Evolutionary conservation across 2,888 invertebrate species (phyloP), one percentile per base, ranked within the genome.

Genomic region (Drosophila fulvimacula): DNA sequence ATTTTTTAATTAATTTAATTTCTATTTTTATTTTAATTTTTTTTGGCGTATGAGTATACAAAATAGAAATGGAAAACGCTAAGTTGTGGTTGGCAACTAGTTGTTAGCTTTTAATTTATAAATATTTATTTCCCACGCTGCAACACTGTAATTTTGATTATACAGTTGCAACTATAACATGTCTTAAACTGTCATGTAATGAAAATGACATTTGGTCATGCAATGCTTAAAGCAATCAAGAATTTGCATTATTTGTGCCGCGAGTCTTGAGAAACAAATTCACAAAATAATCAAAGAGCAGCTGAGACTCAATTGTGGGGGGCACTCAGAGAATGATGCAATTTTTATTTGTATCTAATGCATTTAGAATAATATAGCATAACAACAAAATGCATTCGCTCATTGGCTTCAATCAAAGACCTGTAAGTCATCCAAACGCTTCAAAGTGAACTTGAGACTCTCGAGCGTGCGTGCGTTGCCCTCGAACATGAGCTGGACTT

Each of bases 401-500:
- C 41, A 13, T 46, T 27, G 6, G 5, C 30, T 39, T 81, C 61
- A 91, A 76, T 91, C 91, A 27, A 92, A 88, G 5, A 91, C 21
- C 1, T 85, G 86, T 68, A 92, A 76, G 15, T 88, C 87, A 76
- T 92, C 89, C 51, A 90, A 78, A 24, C 90, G 90, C 62, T 89
- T 80, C 4, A 92, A 64, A 0, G 85, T 82, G 59, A 79, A 88
- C 53, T 90, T 90, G 36, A 92, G 74, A 7, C 89, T 90, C 44
- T 90, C 83, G 51, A 92, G 76, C 4, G 90, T 91, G 34, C 91
- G 84, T 49, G 74, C 60, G 55, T 92, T 92, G n/a, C 90, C 88
- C 21, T 85, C 86, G 53, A 92, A 92, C 91, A 92, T 92, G n/a
- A 91, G 81, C 58, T 91, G 88, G 9, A 92, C 89, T 69, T 92